Evolutionary conservation across 2,797 vertebrate genomes (phyloP).

Genomic region (Anabacerthia variegaticeps): DNA sequence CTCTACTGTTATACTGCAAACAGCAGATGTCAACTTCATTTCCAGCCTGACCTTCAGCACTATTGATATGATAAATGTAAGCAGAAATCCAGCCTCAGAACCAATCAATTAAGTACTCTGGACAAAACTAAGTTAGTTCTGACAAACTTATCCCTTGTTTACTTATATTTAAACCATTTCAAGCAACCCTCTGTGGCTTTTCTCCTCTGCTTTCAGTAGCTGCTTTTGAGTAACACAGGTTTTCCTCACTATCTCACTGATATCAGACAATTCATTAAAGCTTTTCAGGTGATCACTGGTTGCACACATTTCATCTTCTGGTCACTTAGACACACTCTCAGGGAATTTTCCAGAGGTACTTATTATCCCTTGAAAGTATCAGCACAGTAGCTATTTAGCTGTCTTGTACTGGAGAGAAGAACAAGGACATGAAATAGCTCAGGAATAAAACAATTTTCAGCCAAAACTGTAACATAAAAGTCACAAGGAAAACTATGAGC

Average conservation of each 20-base stretch:
- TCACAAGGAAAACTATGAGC: background rate
- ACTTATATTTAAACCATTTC: background rate
- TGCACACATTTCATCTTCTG: background rate
- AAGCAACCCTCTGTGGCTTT: background rate
- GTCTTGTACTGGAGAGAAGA: background rate
- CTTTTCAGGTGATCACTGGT: background rate
- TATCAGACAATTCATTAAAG: background rate
- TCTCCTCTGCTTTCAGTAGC: background rate
- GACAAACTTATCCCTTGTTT: background rate
- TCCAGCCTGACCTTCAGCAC: background rate
- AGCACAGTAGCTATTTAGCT: background rate
- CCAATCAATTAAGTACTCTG: background rate
- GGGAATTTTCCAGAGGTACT: background rate
- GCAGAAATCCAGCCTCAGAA: background rate
- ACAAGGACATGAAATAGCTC: background rate
- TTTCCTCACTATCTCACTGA: background rate
- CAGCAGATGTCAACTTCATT: background rate
- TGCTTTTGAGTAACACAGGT: background rate
- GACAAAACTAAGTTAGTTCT: background rate
- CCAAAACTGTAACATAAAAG: background rate
- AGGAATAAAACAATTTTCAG: background rate
- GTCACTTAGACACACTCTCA: accelerated
- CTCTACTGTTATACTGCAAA: background rate
- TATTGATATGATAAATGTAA: background rate
- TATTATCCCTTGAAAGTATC: background rate